Conservation (phyloP, 2,888 invertebrate genomes). For the Schizaphis graminum region DNA sequence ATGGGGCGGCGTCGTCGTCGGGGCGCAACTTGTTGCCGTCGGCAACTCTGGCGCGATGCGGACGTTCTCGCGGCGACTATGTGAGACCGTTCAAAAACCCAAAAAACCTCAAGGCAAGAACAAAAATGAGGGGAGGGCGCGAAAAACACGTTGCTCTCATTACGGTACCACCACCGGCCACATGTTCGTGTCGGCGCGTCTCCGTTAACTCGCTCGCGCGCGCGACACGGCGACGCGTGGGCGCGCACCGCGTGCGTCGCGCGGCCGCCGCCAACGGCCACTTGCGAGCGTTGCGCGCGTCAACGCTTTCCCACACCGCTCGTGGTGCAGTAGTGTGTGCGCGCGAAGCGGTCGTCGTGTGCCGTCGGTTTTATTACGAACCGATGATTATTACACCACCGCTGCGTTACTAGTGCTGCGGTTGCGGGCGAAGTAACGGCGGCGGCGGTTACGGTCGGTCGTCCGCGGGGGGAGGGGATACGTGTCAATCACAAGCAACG, state of each 20-base stretch:
- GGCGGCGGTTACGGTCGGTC: neutral
- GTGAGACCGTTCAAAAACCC: neutral
- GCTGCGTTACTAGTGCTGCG: neutral
- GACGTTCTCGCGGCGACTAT: neutral
- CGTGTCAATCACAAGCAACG: slow-evolving; percentile 58
- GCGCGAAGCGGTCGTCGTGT: slow-evolving; percentile 7
- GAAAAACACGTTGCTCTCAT: neutral
- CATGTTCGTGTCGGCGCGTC: neutral
- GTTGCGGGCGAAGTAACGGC: neutral
- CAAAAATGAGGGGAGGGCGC: neutral
- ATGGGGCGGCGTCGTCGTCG: neutral
- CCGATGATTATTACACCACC: slow-evolving; percentile 51
- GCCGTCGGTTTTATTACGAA: slow-evolving; percentile 43
- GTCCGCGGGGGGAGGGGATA: neutral
- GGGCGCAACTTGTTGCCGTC: neutral
- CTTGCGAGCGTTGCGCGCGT: slow-evolving; percentile 30
- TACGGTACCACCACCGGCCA: neutral
- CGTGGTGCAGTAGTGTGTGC: neutral
- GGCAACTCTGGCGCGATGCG: neutral
- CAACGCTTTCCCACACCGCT: slow-evolving; percentile 5
- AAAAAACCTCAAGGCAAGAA: neutral
- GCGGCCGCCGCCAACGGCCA: neutral
- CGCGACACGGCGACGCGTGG: slow-evolving; percentile 9
- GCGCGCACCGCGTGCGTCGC: slow-evolving; percentile 3
- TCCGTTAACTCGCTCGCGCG: neutral